Conservation (phyloP, 2,113 vertebrate genomes). For the Hydrochoerus hydrochaeris region DNA sequence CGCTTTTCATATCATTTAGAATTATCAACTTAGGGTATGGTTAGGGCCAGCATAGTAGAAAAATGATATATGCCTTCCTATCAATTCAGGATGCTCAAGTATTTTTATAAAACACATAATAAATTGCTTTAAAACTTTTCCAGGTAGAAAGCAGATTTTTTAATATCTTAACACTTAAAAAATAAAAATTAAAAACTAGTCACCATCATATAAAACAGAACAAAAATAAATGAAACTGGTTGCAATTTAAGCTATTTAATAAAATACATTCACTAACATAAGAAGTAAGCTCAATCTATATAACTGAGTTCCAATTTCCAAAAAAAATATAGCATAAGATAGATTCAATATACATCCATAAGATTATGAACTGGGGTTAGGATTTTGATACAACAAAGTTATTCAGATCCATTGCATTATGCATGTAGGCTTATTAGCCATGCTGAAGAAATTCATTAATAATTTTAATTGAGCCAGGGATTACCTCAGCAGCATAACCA, state of each 20-base stretch:
- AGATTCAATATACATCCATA: neutral
- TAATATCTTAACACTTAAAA: conserved; percentile 63
- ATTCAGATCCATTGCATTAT: conserved; percentile 10
- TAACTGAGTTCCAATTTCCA: neutral
- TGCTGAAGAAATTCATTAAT: neutral
- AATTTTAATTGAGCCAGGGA: neutral
- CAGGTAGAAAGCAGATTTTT: neutral
- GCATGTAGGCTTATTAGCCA: neutral
- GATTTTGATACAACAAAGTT: neutral
- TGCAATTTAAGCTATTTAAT: conserved; percentile 23
- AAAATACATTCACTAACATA: conserved; percentile 36
- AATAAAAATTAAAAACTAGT: conserved; percentile 63
- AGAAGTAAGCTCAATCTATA: neutral
- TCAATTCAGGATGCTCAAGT: conserved; percentile 54
- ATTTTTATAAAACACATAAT: neutral
- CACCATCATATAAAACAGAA: neutral
- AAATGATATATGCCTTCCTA: neutral
- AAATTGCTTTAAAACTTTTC: conserved; percentile 43
- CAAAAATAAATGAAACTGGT: neutral
- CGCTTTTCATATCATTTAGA: neutral
- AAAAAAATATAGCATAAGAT: neutral
- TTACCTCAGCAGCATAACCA: too few relatives aligned
- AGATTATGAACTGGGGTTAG: neutral
- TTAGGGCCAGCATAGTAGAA: neutral
- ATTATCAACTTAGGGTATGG: neutral